These are phyloP conservation scores for Scrobipalpa costella DNA, from an alignment of 2,888 invertebrate genomes.

Conservation along the genomic window DNA sequence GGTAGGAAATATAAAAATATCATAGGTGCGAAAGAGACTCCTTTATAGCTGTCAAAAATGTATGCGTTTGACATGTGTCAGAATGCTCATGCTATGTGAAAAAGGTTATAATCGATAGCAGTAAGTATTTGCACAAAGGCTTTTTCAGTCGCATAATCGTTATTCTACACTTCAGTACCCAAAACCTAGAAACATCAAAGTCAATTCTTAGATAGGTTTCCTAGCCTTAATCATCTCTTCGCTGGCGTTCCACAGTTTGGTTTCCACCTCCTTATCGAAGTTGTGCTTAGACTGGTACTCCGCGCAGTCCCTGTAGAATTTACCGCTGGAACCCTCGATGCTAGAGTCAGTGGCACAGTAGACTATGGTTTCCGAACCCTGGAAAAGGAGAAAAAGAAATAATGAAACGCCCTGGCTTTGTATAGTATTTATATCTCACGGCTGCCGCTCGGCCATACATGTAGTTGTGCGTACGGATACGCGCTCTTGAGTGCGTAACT, in stretches of 20 bases:
- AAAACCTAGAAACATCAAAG: background rate
- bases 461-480: no score
- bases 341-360: slow-evolving; percentile 86
- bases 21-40: no score
- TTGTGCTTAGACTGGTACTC: slow-evolving; percentile 82
- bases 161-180: slow-evolving; percentile 14
- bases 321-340: slow-evolving; percentile 83
- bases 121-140: no score
- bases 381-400: slow-evolving; percentile 41
- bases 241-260: slow-evolving; percentile 86
- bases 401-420: background rate
- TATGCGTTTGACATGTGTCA: no score
- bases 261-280: slow-evolving; percentile 83
- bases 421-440: no score
- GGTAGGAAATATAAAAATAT: no score
- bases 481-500: no score
- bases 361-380: slow-evolving; percentile 91
- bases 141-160: no score
- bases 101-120: no score
- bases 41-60: no score
- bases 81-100: no score
- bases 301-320: slow-evolving; percentile 88
- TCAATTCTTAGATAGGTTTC: slow-evolving; percentile 59
- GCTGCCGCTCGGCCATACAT: no score
- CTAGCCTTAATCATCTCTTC: slow-evolving; percentile 75